Evolutionary conservation across 2,113 vertebrate species (phyloP), one percentile per base, ranked within the genome.

Genomic region (Diadophis punctatus): DNA sequence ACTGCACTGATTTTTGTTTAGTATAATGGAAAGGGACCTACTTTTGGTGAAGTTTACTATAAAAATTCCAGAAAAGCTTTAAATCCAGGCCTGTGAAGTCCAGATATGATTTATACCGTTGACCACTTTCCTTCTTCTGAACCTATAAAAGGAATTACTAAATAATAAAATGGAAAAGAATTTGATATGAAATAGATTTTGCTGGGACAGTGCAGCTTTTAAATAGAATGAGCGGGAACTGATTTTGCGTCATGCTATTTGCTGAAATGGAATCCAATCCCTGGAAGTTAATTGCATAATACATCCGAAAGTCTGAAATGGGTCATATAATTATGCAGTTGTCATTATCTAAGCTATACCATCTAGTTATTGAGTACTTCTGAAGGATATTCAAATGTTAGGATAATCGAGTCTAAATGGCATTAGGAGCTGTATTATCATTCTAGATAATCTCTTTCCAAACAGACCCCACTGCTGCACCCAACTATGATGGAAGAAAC

Each of bases 61-160:
- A 99, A 97, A 99, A 99, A 95, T 96, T 97, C 99, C 99, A 99
- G 96, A 99, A 99, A 88, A 99, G 98, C 92, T 97, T 96, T 92
- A 99, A 96, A 95, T 97, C 98, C 91, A 99, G 98, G 92, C 98
- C 98, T 86, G 96, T 95, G 91, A 99, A 99, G 96, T 99, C 99
- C 96, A 99, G 97, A 93, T 99, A 98, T 88, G 98, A 98, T 95
- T 98, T 99, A 96, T 98, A 98, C 95, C 98, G 99, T 91, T 98
- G 97, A 90, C 98, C 96, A 95, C 98, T 98, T 95, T 98, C 97
- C 94, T 99, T 99, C 97, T 99, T 97, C 46, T 98, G 97, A 94
- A 96, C 97, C 98, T 98, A 90, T 94, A 95, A 95, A 95, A 86
- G n/a, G 27, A 94, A 30, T 30, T 14, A 30, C 23, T 63, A 56